phyloP scores from a whole-genome alignment of 2,797 vertebrate species.

The Periophthalmus magnuspinnatus region DNA sequence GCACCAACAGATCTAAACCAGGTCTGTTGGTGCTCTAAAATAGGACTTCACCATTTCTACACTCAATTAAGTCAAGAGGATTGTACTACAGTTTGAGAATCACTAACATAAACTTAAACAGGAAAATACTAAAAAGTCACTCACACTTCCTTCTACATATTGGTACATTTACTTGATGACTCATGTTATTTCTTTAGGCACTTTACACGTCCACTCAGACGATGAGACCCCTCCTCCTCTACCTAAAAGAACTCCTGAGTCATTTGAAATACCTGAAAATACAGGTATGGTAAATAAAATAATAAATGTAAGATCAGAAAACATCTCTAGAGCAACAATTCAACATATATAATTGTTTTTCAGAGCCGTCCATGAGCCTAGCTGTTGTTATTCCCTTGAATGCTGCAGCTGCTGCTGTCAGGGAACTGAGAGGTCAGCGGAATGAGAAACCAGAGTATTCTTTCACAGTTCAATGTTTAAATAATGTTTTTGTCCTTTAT shows the following conservation, averaged over 20 bases:
- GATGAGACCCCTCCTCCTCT: constrained; percentile 87
- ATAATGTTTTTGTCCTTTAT: not conserved
- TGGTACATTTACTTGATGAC: not conserved
- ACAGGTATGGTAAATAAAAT: constrained; percentile 66
- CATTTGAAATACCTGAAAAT: constrained; percentile 80
- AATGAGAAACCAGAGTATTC: not conserved
- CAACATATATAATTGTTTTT: constrained; percentile 8
- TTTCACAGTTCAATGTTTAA: not conserved
- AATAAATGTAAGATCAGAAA: no score
- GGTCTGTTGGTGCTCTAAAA: no score
- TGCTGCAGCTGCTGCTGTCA: constrained; percentile 42
- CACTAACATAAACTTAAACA: no score
- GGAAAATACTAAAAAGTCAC: no score
- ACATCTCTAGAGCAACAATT: not conserved
- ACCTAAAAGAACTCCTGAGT: constrained; percentile 90
- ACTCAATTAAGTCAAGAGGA: no score
- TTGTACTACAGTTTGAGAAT: no score
- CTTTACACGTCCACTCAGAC: constrained; percentile 33
- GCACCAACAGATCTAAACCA: no score
- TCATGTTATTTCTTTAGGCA: constrained; percentile 27
- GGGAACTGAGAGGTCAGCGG: constrained; percentile 36
- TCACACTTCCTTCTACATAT: no score
- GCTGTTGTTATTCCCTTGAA: constrained; percentile 51
- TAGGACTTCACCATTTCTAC: no score
- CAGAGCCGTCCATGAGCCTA: constrained; percentile 50